A percentile compares a stretch with the other conserved stretches of the same genome.
Evolutionary conservation across 2,888 invertebrate species (phyloP).

Genomic region (Callyntrura sp.): DNA sequence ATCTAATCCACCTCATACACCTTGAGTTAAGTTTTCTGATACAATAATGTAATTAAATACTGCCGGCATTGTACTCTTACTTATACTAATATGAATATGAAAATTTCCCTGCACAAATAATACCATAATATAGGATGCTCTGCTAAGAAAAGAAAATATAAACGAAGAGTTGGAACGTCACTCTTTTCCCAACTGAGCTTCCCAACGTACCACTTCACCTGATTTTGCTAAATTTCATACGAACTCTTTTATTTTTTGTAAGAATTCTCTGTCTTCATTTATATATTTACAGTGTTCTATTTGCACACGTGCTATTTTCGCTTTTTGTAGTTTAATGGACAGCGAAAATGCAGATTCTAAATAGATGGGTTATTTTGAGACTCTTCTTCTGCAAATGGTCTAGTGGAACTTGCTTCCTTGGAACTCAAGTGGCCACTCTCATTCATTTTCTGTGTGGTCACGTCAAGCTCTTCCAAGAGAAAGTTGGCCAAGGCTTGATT

Average conservation of each 20-base stretch:
- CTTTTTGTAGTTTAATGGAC: neutral
- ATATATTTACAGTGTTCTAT: neutral
- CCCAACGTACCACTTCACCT: no score
- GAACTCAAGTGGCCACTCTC: neutral
- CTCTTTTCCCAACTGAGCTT: no score
- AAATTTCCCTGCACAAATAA: neutral
- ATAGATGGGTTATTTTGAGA: neutral
- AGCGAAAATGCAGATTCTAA: neutral
- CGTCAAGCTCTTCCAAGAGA: constrained; percentile 40
- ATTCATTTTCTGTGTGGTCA: no score
- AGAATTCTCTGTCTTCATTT: neutral
- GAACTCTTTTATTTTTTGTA: neutral
- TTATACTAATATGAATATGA: no score
- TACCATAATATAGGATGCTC: constrained; percentile 1
- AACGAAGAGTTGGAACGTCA: neutral
- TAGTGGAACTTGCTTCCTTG: neutral
- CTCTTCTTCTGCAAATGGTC: neutral
- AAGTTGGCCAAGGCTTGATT: constrained; percentile 12
- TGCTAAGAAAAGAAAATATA: neutral
- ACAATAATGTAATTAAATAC: no score
- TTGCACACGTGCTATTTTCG: neutral
- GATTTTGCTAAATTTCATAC: no score
- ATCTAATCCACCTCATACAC: no score
- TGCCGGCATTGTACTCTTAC: no score
- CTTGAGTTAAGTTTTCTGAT: no score